Evolutionary conservation across 2,888 invertebrate species (phyloP).

Genomic region (Caradrina kadenii): DNA sequence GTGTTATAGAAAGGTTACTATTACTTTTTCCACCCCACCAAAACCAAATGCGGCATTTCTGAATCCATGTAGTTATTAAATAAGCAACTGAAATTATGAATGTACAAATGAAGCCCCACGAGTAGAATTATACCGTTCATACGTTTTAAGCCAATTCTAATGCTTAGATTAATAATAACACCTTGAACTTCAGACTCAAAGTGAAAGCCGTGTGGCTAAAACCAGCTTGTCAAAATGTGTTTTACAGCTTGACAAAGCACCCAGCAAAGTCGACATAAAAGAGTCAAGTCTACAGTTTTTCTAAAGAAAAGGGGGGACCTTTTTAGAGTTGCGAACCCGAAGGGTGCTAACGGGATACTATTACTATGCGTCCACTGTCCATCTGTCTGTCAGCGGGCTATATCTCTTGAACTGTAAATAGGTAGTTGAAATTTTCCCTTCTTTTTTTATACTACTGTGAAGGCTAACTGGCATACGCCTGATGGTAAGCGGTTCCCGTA

Average conservation of each 20-base stretch:
- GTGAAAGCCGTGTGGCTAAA: constrained; percentile 9
- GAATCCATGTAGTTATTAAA: constrained; percentile 16
- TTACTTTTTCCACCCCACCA: background rate
- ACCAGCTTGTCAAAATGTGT: constrained; percentile 3
- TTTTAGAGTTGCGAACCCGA: background rate
- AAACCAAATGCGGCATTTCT: background rate
- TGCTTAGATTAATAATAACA: constrained; percentile 6
- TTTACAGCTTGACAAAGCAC: constrained; percentile 4
- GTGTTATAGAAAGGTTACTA: too few relatives aligned
- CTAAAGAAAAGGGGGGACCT: constrained; percentile 24
- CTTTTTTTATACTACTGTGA: too few relatives aligned
- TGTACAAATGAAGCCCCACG: constrained; percentile 13
- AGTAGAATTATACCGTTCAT: background rate
- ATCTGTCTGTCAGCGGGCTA: too few relatives aligned
- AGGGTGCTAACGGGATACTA: too few relatives aligned
- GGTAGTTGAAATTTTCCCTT: too few relatives aligned
- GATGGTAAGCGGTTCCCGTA: too few relatives aligned
- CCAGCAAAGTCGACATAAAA: constrained; percentile 22
- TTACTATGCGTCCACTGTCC: too few relatives aligned
- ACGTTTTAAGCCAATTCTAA: background rate
- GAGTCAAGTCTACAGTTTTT: constrained; percentile 31
- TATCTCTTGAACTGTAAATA: too few relatives aligned
- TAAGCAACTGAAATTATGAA: constrained; percentile 20
- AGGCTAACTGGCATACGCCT: too few relatives aligned
- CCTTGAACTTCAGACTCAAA: constrained; percentile 19